These are phyloP conservation scores for Calameuta idolon DNA, from an alignment of 2,888 invertebrate species.

Conservation along the genomic window DNA sequence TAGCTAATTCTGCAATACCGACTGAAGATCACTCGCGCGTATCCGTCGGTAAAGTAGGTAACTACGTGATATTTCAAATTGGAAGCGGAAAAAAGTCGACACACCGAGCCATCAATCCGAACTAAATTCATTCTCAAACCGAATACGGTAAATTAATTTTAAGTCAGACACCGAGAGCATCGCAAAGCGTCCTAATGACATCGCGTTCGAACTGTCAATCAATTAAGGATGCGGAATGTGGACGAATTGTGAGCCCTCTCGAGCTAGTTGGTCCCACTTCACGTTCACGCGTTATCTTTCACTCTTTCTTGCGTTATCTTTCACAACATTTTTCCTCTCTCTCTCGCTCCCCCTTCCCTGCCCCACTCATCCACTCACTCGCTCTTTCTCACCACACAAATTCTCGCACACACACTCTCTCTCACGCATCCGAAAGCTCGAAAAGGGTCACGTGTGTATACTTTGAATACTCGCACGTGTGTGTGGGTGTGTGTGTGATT, in stretches of 20 bases:
- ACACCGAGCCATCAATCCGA: background rate
- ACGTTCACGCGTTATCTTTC: background rate
- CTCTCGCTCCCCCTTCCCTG: slow-evolving; percentile 10
- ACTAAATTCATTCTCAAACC: background rate
- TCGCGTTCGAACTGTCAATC: slow-evolving; percentile 15
- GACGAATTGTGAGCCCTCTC: slow-evolving; percentile 25
- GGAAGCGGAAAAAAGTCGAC: background rate
- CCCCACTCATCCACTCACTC: slow-evolving; percentile 14
- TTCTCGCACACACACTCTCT: background rate
- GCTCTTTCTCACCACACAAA: slow-evolving; percentile 21
- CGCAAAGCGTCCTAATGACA: background rate
- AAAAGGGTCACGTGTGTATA: background rate
- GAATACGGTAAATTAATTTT: background rate
- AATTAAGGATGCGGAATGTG: slow-evolving; percentile 26
- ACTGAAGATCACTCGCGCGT: background rate
- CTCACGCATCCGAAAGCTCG: background rate
- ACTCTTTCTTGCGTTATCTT: slow-evolving; percentile 9
- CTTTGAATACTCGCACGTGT: background rate
- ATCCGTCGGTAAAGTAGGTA: slow-evolving; percentile 2
- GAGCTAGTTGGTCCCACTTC: background rate
- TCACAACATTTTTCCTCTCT: slow-evolving; percentile 7
- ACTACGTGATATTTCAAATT: background rate
- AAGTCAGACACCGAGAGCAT: background rate
- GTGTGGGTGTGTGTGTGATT: background rate
- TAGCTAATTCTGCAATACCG: background rate